phyloP scores from a whole-genome alignment of 2,888 invertebrate genomes.

The Bibio marci region DNA sequence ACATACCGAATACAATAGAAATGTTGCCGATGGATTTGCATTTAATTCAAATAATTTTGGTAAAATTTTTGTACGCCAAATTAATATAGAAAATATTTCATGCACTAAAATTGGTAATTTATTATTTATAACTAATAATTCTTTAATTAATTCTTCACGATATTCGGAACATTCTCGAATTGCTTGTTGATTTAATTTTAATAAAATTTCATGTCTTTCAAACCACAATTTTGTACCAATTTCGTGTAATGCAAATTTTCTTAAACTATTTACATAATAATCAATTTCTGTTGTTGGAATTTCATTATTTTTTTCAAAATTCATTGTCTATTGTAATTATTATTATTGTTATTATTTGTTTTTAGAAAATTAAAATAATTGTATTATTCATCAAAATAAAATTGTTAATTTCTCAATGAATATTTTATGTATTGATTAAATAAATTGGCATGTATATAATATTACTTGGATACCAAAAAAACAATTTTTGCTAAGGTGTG shows the following conservation, averaged over 20 bases:
- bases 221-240: constrained; percentile 49
- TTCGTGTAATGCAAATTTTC: constrained; percentile 42
- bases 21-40: constrained; percentile 48
- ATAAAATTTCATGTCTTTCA: constrained; percentile 63
- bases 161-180: constrained; percentile 59
- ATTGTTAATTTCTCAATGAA: no score
- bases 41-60: constrained; percentile 54
- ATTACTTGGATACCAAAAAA: no score
- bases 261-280: constrained; percentile 52
- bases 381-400: no score
- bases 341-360: no score
- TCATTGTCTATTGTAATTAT: no score
- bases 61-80: constrained; percentile 74
- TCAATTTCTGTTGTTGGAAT: constrained; percentile 55
- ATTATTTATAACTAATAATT: constrained; percentile 54
- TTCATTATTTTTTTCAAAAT: constrained; percentile 37
- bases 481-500: no score
- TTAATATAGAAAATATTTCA: constrained; percentile 64
- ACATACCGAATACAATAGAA: constrained; percentile 61
- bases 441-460: no score
- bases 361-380: no score
- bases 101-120: constrained; percentile 62
- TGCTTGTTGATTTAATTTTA: constrained; percentile 78
- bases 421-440: no score
- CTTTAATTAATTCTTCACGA: constrained; percentile 73